Conservation (phyloP, 1,140 invertebrate species). For the Sycophila sp. region DNA sequence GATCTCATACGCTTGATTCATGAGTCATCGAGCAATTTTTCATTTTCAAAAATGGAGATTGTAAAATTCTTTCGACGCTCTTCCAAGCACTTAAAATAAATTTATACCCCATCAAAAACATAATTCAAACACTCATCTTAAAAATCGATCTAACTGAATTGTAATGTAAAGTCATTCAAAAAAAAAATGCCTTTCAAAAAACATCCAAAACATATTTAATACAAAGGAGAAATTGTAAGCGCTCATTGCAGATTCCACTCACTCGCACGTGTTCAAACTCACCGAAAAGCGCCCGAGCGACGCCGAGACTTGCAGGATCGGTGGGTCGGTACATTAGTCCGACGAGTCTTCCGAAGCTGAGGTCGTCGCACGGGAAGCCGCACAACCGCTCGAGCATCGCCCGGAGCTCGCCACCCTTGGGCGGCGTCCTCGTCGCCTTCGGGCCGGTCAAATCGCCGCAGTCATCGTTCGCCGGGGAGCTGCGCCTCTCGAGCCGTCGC, state of each 20-base stretch:
- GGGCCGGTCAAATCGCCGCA: background rate
- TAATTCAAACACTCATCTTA: too few species aligned
- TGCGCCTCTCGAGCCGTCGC: background rate
- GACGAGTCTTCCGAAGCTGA: slow-evolving; percentile 62
- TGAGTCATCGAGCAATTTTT: too few species aligned
- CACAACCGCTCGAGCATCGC: slow-evolving; percentile 39
- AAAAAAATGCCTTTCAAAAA: background rate
- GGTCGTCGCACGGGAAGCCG: slow-evolving; percentile 48
- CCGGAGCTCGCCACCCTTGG: background rate
- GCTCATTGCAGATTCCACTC: background rate
- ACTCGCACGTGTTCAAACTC: slow-evolving; percentile 56
- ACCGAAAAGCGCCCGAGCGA: slow-evolving; percentile 83
- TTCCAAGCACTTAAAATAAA: too few species aligned
- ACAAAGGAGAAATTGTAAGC: slow-evolving; percentile 22
- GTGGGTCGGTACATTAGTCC: slow-evolving; percentile 73
- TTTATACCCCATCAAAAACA: too few species aligned
- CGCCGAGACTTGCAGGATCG: slow-evolving; percentile 80
- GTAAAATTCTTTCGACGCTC: too few species aligned
- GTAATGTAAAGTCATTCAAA: background rate
- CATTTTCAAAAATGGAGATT: too few species aligned
- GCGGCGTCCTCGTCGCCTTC: background rate
- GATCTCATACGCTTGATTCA: too few species aligned
- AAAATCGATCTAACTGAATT: too few species aligned
- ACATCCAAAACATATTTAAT: background rate
- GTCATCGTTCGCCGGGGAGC: background rate